Evolutionary conservation across 2,888 invertebrate species (phyloP).

Genomic region (Trichopria drosophilae): DNA sequence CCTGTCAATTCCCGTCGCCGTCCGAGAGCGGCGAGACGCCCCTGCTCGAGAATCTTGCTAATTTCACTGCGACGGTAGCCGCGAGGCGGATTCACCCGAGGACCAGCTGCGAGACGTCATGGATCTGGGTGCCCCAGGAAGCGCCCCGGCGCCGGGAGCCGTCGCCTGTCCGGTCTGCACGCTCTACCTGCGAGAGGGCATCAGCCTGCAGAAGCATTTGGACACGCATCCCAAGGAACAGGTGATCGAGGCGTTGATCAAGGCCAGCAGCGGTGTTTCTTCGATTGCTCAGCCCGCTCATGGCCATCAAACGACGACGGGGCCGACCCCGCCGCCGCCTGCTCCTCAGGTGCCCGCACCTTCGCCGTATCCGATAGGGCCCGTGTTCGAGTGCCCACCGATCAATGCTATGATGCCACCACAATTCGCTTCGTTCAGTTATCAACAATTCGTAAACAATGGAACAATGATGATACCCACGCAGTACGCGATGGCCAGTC

Average conservation of each 20-base stretch:
- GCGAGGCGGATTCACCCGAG: too few relatives aligned
- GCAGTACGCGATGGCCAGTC: constrained; percentile 60
- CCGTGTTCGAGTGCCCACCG: constrained; percentile 55
- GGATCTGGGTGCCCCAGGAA: too few relatives aligned
- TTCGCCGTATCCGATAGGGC: constrained; percentile 52
- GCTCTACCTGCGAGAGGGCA: constrained; percentile 79
- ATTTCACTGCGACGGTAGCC: too few relatives aligned
- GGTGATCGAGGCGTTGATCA: constrained; percentile 77
- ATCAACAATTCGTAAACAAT: constrained; percentile 64
- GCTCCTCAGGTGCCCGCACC: constrained; percentile 35
- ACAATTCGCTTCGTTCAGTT: constrained; percentile 61
- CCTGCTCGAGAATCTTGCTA: too few relatives aligned
- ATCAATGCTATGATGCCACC: constrained; percentile 54
- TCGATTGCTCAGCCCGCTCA: constrained; percentile 25
- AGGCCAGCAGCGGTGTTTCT: constrained; percentile 53
- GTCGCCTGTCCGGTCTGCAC: constrained; percentile 81
- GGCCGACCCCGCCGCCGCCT: constrained; percentile 49
- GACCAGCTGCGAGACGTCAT: too few relatives aligned
- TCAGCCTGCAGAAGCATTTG: constrained; percentile 78
- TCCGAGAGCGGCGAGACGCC: neutral
- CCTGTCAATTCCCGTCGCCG: neutral
- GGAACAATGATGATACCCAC: constrained; percentile 61
- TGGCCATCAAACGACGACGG: constrained; percentile 34
- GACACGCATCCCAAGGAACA: constrained; percentile 87
- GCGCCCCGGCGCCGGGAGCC: too few relatives aligned